Conservation (phyloP, 2,113 vertebrate genomes). For the Candoia aspera region DNA sequence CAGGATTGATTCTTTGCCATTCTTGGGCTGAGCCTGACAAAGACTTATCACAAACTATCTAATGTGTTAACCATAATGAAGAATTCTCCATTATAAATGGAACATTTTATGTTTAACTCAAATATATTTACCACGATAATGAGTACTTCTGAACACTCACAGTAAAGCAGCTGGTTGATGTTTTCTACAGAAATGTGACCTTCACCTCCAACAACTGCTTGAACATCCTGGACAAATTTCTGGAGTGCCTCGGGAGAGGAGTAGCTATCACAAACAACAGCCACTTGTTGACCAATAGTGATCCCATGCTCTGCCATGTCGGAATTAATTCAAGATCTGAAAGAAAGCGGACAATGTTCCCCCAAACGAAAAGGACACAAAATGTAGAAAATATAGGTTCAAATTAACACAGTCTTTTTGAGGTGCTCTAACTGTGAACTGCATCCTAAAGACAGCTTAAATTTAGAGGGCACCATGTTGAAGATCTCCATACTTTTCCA, state of each 20-base stretch:
- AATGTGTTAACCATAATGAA: not conserved
- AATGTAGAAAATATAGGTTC: not conserved
- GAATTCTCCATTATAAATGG: not conserved
- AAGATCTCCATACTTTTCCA: not conserved
- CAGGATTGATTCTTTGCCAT: too few relatives aligned
- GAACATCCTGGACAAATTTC: slow-evolving; percentile 74
- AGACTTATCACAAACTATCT: not conserved
- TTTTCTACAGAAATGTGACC: slow-evolving; percentile 84
- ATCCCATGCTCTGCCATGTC: slow-evolving; percentile 82
- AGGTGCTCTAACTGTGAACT: not conserved
- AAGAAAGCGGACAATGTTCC: not conserved
- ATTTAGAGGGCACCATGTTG: not conserved
- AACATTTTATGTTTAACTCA: not conserved
- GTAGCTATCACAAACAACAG: slow-evolving; percentile 83
- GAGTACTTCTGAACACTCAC: slow-evolving; percentile 71
- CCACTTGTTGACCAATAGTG: slow-evolving; percentile 77
- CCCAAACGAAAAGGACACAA: not conserved
- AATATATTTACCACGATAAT: not conserved
- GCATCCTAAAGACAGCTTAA: not conserved
- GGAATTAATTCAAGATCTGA: slow-evolving; percentile 8
- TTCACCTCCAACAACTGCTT: slow-evolving; percentile 69
- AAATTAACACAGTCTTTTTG: not conserved
- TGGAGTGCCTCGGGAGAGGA: slow-evolving; percentile 70
- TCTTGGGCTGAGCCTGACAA: not conserved
- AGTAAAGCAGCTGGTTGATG: slow-evolving; percentile 77